These are phyloP conservation scores for Pterocles orientalis DNA, from an alignment of 2,113 vertebrate species.

Conservation along the genomic window DNA sequence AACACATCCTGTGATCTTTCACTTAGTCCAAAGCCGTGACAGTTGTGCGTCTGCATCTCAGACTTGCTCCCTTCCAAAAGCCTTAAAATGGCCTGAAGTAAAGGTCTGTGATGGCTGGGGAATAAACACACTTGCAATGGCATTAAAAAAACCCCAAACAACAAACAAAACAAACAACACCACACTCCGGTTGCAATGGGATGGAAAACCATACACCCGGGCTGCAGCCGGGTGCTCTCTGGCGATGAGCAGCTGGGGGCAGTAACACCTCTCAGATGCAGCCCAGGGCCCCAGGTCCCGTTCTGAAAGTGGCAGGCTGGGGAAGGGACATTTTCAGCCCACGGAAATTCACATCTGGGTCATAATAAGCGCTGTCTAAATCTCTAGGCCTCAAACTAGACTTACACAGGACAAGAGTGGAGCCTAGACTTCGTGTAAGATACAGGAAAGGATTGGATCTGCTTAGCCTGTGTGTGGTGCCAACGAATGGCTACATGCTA, in stretches of 20 bases:
- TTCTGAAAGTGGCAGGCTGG: background rate
- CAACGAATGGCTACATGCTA: background rate
- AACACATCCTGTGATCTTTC: background rate
- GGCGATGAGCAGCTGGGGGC: background rate
- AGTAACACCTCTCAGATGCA: background rate
- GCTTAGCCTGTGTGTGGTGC: background rate
- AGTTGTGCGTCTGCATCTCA: background rate
- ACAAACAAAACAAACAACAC: no score
- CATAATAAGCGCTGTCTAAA: background rate
- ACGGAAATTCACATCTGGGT: background rate
- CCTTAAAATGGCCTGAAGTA: background rate
- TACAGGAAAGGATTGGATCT: background rate
- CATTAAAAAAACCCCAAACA: background rate
- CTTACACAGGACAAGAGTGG: background rate
- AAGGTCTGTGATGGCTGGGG: background rate
- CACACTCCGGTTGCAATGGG: accelerated
- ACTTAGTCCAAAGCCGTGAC: background rate
- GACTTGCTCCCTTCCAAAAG: background rate
- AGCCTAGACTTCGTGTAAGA: background rate
- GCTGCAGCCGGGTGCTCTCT: background rate
- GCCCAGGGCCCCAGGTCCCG: background rate
- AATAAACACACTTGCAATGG: background rate
- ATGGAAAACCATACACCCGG: background rate
- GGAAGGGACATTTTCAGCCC: background rate
- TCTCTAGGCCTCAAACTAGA: background rate